Percentiles rank a stretch among this genome's conserved stretches.
Conservation (phyloP, 2,888 invertebrate species). For the Cremastobaeus sp. region DNA sequence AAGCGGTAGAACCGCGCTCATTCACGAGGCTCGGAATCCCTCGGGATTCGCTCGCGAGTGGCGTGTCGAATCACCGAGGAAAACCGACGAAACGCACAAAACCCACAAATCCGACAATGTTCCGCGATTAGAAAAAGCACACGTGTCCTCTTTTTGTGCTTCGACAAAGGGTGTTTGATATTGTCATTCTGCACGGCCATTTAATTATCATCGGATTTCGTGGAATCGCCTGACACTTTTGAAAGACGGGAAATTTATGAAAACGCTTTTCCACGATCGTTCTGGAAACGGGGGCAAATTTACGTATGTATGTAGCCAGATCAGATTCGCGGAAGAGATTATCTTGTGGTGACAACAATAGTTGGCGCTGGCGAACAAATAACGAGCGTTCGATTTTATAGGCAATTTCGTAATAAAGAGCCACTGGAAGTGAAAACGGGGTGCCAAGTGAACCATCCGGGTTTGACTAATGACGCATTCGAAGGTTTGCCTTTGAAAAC, state of each 20-base stretch:
- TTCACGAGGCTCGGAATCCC: no score
- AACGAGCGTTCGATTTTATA: conserved; percentile 29
- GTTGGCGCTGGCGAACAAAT: background rate
- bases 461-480: no score
- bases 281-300: conserved; percentile 36
- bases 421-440: no score
- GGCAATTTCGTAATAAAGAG: no score
- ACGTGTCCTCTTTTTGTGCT: conserved; percentile 42
- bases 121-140: conserved; percentile 67
- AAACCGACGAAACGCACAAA: conserved; percentile 68
- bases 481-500: no score
- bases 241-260: conserved; percentile 22
- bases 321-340: conserved; percentile 44
- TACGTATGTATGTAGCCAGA: conserved; percentile 37
- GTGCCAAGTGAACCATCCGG: no score
- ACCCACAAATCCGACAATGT: no score
- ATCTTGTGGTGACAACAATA: conserved; percentile 39
- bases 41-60: conserved; percentile 24
- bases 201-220: conserved; percentile 32
- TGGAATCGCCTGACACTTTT: conserved; percentile 12
- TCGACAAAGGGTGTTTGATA: conserved; percentile 24
- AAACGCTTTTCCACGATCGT: conserved; percentile 33
- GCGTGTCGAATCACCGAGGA: conserved; percentile 66
- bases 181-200: conserved; percentile 26
- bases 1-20: no score